These are phyloP conservation scores for Acanthosepion esculentum DNA, from an alignment of 2,888 invertebrate species.

Conservation along the genomic window DNA sequence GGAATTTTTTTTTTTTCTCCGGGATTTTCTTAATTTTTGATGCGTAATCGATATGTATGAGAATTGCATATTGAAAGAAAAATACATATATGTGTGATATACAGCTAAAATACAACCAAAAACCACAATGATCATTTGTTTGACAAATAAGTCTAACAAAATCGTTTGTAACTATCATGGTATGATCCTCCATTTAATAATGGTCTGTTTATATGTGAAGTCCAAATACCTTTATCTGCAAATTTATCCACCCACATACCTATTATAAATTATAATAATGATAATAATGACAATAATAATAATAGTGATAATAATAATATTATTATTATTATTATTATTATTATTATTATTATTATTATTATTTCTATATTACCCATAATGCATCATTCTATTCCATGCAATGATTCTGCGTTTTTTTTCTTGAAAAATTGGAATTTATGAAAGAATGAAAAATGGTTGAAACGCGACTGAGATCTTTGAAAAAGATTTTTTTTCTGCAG, in stretches of 20 bases:
- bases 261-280: background rate
- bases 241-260: background rate
- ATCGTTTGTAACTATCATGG: background rate
- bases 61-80: background rate
- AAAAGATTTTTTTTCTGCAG: background rate
- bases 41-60: background rate
- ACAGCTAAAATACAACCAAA: background rate
- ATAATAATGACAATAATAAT: background rate
- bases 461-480: no score
- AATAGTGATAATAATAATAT: background rate
- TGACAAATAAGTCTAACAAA: background rate
- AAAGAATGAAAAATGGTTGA: background rate
- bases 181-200: background rate
- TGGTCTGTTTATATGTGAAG: background rate
- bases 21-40: constrained; percentile 16
- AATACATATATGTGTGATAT: background rate
- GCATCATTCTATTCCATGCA: background rate
- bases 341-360: background rate
- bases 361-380: background rate
- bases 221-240: background rate
- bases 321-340: background rate
- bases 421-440: background rate
- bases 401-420: background rate
- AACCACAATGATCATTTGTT: background rate
- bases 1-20: background rate